A percentile compares a stretch with the other conserved stretches of the same genome.
These are phyloP conservation scores for Bombyx huttoni DNA, from an alignment of 2,888 invertebrate species.

Conservation along the genomic window DNA sequence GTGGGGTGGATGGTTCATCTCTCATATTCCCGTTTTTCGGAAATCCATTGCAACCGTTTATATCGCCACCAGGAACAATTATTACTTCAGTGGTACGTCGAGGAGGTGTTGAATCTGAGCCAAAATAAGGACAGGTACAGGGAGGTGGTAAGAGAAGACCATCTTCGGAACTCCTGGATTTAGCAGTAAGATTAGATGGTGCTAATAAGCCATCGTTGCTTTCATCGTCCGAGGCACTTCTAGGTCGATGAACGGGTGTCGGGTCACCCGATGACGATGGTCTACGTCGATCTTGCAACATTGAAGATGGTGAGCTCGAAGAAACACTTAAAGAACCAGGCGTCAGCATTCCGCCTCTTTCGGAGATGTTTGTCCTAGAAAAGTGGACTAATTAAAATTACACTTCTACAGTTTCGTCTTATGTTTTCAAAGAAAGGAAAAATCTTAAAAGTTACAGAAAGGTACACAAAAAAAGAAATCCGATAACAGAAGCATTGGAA, in stretches of 20 bases:
- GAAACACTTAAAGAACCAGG: conserved; percentile 61
- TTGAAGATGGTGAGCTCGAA: conserved; percentile 61
- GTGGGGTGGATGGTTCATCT: conserved; percentile 56
- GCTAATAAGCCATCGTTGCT: conserved; percentile 50
- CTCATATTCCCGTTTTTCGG: conserved; percentile 43
- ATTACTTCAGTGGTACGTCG: conserved; percentile 61
- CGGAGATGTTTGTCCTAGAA: conserved; percentile 52
- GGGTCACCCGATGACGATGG: conserved; percentile 50
- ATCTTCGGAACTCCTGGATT: conserved; percentile 60
- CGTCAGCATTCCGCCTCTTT: conserved; percentile 56
- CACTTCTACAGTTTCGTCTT: no score
- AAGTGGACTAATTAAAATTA: conserved; percentile 8
- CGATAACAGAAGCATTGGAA: background rate
- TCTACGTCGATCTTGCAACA: conserved; percentile 53
- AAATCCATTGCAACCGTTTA: conserved; percentile 54
- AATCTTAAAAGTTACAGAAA: background rate
- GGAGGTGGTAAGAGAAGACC: conserved; percentile 78
- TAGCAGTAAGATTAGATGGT: conserved; percentile 45
- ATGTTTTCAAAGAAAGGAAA: no score
- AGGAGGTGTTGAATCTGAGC: conserved; percentile 75
- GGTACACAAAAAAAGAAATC: background rate
- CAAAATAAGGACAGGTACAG: conserved; percentile 87
- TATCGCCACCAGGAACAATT: conserved; percentile 69
- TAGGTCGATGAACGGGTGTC: conserved; percentile 43
- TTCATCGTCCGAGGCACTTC: conserved; percentile 60